phyloP scores from a whole-genome alignment of 1,140 invertebrate species.

The Sinonovacula constricta region DNA sequence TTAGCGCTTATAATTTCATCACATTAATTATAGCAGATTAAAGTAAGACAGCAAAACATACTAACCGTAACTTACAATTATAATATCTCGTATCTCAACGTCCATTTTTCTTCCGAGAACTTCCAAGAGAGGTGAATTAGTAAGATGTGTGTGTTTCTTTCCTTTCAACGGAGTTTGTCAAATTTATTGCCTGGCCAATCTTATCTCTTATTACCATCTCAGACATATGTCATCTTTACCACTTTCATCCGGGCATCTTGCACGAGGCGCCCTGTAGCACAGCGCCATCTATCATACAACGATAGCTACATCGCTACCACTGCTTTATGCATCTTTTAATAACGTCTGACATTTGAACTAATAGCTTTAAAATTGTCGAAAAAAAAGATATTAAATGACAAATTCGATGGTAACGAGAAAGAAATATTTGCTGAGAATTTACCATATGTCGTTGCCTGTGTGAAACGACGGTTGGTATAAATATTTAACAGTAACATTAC shows the following conservation, averaged over 20 bases:
- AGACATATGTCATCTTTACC: conserved; percentile 19
- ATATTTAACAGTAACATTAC: neutral
- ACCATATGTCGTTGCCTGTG: neutral
- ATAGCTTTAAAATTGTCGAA: neutral
- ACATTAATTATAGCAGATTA: no score
- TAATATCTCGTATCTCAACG: no score
- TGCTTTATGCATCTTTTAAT: neutral
- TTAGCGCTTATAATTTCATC: no score
- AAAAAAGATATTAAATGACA: neutral
- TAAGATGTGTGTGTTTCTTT: neutral
- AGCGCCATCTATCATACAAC: neutral
- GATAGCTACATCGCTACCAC: neutral
- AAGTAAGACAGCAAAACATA: no score
- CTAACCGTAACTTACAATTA: no score
- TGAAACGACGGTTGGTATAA: neutral
- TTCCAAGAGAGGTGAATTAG: no score
- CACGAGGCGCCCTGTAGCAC: neutral
- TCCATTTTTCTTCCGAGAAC: no score
- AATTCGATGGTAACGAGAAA: neutral
- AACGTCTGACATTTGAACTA: neutral
- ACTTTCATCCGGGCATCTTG: conserved; percentile 12
- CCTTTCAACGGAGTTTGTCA: conserved; percentile 21
- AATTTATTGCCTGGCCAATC: conserved; percentile 19
- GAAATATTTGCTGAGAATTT: neutral
- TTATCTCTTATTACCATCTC: conserved; percentile 21